Conservation (phyloP, 2,888 invertebrate species). For the Sarcophaga rosellei region DNA sequence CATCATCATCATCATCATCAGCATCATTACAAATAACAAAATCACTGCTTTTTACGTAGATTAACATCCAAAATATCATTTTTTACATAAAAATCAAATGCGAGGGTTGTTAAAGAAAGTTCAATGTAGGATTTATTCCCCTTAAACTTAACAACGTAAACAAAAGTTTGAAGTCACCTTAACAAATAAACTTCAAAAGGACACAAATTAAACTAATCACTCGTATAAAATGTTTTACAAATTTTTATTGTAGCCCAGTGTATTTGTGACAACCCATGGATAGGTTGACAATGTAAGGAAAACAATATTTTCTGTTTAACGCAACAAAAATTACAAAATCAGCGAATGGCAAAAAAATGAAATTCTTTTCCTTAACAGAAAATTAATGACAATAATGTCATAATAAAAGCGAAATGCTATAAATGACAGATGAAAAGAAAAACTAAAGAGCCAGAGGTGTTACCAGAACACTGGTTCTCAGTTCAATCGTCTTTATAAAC, state of each 20-base stretch:
- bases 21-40: background rate
- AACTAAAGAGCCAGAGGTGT: background rate
- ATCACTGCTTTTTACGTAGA: too few relatives aligned
- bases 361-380: constrained; percentile 22
- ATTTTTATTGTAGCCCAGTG: background rate
- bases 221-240: background rate
- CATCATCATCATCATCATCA: constrained; percentile 42
- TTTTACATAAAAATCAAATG: background rate
- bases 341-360: constrained; percentile 6
- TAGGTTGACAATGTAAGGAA: constrained; percentile 59
- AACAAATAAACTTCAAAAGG: too few relatives aligned
- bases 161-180: too few relatives aligned
- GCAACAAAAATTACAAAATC: constrained; percentile 43
- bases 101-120: constrained; percentile 8
- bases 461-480: background rate
- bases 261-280: constrained; percentile 33
- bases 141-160: too few relatives aligned
- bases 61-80: too few relatives aligned
- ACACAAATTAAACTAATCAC: background rate
- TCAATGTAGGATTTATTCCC: too few relatives aligned
- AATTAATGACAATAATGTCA: constrained; percentile 55
- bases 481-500: too few relatives aligned
- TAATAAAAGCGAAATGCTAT: constrained; percentile 40
- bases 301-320: constrained; percentile 10
- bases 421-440: constrained; percentile 10